Conservation (phyloP, 2,797 vertebrate genomes). For the Clamator glandarius region DNA sequence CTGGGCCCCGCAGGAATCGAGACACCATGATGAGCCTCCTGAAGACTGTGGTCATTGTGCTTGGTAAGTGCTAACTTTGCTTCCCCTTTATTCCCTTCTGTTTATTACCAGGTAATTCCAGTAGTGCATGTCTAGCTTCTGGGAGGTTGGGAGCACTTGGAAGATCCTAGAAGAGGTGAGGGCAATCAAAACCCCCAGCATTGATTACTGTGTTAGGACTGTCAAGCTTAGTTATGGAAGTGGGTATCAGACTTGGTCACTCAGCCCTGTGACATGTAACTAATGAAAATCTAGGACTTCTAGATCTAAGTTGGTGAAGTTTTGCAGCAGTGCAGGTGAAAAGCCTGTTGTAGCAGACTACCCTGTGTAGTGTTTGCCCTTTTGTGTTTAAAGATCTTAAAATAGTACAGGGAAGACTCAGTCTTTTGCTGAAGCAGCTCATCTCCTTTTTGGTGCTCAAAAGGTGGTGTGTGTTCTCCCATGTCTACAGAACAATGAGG, state of each 20-base stretch:
- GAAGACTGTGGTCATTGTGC: slow-evolving; percentile 97
- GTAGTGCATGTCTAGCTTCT: neutral
- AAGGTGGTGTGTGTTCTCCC: neutral
- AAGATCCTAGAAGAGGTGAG: neutral
- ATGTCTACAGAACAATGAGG: neutral
- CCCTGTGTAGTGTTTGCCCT: neutral
- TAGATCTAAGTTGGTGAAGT: accelerated
- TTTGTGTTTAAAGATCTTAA: neutral
- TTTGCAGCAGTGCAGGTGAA: neutral
- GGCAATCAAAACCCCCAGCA: neutral
- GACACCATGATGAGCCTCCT: slow-evolving; percentile 99
- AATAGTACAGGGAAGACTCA: neutral
- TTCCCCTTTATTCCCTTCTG: neutral
- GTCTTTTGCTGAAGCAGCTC: neutral
- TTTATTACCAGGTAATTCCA: neutral
- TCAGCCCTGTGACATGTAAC: neutral
- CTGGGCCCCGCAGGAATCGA: slow-evolving; percentile 92
- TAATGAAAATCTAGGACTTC: neutral
- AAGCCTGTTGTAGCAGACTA: neutral
- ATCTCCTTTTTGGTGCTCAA: neutral
- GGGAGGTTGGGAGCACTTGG: neutral
- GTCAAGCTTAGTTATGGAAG: neutral
- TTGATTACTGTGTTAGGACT: neutral
- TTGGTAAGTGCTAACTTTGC: slow-evolving; percentile 84
- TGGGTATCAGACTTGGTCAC: neutral